Evolutionary conservation across 2,888 invertebrate genomes (phyloP), one percentile per base, ranked within the genome.

Genomic region (Temnothorax rugatulus): DNA sequence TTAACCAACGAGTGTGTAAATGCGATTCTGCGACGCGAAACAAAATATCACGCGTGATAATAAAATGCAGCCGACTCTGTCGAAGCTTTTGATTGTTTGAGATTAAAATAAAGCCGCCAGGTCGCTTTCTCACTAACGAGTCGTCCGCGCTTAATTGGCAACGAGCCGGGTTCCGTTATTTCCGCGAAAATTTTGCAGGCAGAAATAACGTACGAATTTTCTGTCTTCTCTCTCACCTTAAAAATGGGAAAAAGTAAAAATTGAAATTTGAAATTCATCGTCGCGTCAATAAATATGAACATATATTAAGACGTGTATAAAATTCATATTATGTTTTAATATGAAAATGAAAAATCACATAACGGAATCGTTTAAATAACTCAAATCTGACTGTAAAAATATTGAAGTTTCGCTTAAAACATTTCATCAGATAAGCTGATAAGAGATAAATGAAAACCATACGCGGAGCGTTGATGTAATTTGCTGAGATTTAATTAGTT

Each of bases 71-170:
- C 59, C 68, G n/a, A 59, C 71, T 5, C 8, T 79, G 79, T 71
- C 79, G 79, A 73, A 81, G 38, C 47, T 73, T 68, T 81, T 79
- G 64, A 81, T 81, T 89, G 89, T 87, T 87, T 84, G 84, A 84
- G 87, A 87, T 86, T 87, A 84, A 89, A 89, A 87, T 87, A 81
- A 89, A 89, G 79, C 82, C 82, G 83, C 66, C 82, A 75, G 76
- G 76, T 84, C 76, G 84, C 83, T 84, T 71, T 66, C 83, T 61
- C 54, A 66, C 74, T 89, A 89, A 89, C 87, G 87, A 89, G 83
- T 57, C 75, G 61, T 52, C 18, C 68, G 61, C 69, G n/a, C 83
- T 84, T 89, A 89, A 89, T 89, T 89, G 84, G 83, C 81, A 84
- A 34, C 79, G 66, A 83, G 47, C 66, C 47, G 57, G 15, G 50